These are phyloP conservation scores for Pangasianodon hypophthalmus DNA, from an alignment of 2,113 vertebrate species.

Conservation along the genomic window DNA sequence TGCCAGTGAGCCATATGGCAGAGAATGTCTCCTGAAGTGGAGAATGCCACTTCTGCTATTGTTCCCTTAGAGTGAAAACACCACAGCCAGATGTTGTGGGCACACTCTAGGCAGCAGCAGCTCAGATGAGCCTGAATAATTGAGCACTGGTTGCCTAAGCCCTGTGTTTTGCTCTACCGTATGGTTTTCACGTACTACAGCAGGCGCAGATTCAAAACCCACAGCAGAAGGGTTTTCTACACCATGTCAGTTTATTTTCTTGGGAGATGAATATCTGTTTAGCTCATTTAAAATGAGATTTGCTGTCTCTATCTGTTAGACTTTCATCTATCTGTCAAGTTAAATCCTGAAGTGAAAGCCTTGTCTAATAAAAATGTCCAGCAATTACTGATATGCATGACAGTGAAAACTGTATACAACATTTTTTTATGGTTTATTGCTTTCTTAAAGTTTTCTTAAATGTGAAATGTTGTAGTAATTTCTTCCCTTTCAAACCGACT, in stretches of 20 bases:
- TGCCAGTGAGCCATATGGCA: constrained; percentile 38
- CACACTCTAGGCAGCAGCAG: constrained; percentile 1
- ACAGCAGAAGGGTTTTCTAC: constrained; percentile 29
- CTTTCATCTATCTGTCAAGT: constrained; percentile 13
- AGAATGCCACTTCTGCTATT: constrained; percentile 33
- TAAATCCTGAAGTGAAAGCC: constrained; percentile 4
- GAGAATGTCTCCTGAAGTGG: constrained; percentile 17
- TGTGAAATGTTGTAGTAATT: neutral
- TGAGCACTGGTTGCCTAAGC: constrained; percentile 33
- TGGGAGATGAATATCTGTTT: constrained; percentile 30
- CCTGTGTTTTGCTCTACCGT: neutral
- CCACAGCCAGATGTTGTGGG: constrained; percentile 40
- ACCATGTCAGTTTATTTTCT: constrained; percentile 29
- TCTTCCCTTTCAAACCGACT: neutral
- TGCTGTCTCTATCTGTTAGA: constrained; percentile 14
- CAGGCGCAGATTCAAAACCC: neutral
- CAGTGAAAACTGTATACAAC: neutral
- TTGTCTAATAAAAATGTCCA: constrained; percentile 22
- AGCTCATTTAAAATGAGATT: constrained; percentile 31
- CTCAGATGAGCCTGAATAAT: constrained; percentile 32
- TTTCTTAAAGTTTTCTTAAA: neutral
- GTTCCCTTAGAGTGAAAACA: constrained; percentile 29
- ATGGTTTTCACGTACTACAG: constrained; percentile 1
- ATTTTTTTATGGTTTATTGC: neutral
- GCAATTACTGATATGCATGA: neutral